A percentile compares a stretch with the other conserved stretches of the same genome.
phyloP scores from a whole-genome alignment of 2,113 vertebrate species.

The Burhinus oedicnemus region DNA sequence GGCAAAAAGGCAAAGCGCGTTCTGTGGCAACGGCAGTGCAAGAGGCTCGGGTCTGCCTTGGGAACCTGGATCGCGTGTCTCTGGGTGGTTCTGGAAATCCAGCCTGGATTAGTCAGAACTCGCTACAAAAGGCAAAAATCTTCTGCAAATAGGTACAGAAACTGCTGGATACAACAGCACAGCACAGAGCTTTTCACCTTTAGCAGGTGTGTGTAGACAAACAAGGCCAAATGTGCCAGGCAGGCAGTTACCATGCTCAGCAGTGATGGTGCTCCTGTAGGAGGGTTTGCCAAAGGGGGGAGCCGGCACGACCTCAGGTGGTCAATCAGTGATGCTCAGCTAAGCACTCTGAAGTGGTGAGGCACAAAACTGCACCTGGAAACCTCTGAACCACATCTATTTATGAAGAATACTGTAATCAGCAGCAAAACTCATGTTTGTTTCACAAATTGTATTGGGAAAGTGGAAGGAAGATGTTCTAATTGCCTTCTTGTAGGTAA shows the following conservation, averaged over 20 bases:
- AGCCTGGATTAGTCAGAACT: not conserved
- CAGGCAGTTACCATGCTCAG: accelerated
- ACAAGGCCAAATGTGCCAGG: not conserved
- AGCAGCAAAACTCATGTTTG: not conserved
- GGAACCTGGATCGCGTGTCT: not conserved
- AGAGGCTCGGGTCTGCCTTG: too few species aligned
- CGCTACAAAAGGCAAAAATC: not conserved
- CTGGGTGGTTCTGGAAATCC: not conserved
- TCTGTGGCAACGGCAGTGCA: accelerated
- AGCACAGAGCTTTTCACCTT: not conserved
- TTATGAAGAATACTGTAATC: not conserved
- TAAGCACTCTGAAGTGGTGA: not conserved
- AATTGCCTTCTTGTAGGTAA: constrained; percentile 1
- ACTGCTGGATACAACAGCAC: not conserved
- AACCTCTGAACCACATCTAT: not conserved
- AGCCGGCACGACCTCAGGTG: accelerated
- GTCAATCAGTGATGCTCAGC: not conserved
- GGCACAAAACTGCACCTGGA: not conserved
- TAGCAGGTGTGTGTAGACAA: not conserved
- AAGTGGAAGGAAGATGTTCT: not conserved
- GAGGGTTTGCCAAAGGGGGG: too few species aligned
- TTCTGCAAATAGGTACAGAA: too few species aligned
- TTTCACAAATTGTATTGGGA: not conserved
- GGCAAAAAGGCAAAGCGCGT: not conserved
- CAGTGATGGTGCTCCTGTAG: accelerated